phyloP scores from a whole-genome alignment of 2,113 vertebrate genomes.

The Pseudopipra pipra region DNA sequence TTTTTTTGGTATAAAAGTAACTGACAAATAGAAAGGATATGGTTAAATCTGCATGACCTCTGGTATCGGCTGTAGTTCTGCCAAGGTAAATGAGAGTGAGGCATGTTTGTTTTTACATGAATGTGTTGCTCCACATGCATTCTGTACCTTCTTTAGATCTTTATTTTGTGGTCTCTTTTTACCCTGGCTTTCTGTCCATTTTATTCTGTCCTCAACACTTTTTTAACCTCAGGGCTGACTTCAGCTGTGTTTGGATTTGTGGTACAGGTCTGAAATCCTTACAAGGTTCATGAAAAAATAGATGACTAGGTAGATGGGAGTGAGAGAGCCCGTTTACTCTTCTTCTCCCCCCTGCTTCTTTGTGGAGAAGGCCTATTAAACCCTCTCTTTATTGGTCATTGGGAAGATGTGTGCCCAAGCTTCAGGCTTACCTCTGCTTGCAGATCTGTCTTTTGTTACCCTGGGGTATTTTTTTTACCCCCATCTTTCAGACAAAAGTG shows the following conservation, averaged over 20 bases:
- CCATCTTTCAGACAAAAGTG: neutral
- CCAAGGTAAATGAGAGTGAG: neutral
- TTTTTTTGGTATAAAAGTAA: neutral
- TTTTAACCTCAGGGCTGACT: neutral
- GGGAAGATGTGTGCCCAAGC: neutral
- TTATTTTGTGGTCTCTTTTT: neutral
- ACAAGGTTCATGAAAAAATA: neutral
- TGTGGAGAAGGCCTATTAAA: neutral
- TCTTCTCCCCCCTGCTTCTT: neutral
- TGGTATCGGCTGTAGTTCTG: neutral
- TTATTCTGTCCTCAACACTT: neutral
- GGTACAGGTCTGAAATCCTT: neutral
- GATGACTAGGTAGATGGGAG: neutral
- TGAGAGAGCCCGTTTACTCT: neutral
- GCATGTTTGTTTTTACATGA: slow-evolving; percentile 12
- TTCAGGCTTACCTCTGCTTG: neutral
- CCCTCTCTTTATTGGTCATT: neutral
- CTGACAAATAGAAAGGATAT: neutral
- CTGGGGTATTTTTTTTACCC: neutral
- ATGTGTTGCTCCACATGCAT: neutral
- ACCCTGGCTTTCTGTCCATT: neutral
- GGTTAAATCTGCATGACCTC: neutral
- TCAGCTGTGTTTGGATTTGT: neutral
- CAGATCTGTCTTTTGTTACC: neutral
- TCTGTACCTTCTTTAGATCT: neutral